Evolutionary conservation across 2,113 vertebrate species (phyloP).

Genomic region (Turnix velox): DNA sequence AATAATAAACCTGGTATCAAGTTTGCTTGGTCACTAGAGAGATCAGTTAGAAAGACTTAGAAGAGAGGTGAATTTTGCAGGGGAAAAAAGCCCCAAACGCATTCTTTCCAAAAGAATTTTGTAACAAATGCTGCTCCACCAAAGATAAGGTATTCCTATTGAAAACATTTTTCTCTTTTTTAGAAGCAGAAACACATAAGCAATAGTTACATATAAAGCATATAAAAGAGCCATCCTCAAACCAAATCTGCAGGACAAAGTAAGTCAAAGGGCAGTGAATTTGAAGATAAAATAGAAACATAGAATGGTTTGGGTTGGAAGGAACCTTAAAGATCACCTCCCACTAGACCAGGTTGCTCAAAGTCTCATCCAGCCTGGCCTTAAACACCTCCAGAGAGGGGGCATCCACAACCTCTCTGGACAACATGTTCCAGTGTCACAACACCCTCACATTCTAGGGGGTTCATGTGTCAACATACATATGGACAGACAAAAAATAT

Average conservation of each 20-base stretch:
- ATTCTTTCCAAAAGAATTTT: not conserved
- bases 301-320: no score
- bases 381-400: no score
- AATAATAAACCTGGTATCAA: not conserved
- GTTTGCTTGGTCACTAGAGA: not conserved
- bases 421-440: no score
- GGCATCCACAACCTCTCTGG: no score
- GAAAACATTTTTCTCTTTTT: not conserved
- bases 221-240: not conserved
- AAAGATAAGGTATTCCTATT: not conserved
- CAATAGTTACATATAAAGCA: not conserved
- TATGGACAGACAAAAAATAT: not conserved
- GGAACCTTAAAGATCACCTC: no score
- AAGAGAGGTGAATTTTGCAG: not conserved
- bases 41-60: not conserved
- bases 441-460: no score
- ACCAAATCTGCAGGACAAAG: not conserved
- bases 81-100: not conserved
- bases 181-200: not conserved
- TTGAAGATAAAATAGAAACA: no score
- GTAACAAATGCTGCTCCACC: not conserved
- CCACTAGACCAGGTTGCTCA: no score
- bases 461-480: no score
- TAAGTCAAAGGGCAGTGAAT: not conserved
- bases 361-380: no score